phyloP scores from a whole-genome alignment of 2,797 vertebrate genomes.

The Molossus molossus region DNA sequence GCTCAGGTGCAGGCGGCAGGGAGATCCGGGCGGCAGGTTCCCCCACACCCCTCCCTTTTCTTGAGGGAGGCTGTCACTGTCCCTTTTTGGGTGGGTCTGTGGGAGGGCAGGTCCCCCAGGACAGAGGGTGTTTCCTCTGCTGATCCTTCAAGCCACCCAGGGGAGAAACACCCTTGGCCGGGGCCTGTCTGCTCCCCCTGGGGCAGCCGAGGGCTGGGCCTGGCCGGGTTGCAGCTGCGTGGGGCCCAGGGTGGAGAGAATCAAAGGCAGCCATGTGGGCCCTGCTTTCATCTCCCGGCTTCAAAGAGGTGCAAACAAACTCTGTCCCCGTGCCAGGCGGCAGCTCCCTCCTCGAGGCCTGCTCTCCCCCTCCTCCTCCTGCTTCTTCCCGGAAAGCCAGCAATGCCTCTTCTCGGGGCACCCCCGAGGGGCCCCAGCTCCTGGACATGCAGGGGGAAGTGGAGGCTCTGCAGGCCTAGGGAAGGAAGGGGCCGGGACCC shows the following conservation, averaged over 20 bases:
- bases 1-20: fast-evolving
- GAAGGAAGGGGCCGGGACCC: neutral
- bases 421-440: neutral
- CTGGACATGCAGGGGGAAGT: neutral
- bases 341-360: slow-evolving; percentile 86
- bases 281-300: slow-evolving; percentile 95
- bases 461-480: neutral
- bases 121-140: neutral
- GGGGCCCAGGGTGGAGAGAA: slow-evolving; percentile 96
- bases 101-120: neutral
- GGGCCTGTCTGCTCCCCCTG: slow-evolving; percentile 49
- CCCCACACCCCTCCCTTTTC: neutral
- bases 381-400: slow-evolving; percentile 68
- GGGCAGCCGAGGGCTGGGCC: slow-evolving; percentile 86
- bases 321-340: slow-evolving; percentile 89
- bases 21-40: fast-evolving
- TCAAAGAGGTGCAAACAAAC: slow-evolving; percentile 97
- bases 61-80: neutral
- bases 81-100: neutral
- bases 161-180: slow-evolving; percentile 85
- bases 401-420: neutral
- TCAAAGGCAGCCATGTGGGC: slow-evolving; percentile 94
- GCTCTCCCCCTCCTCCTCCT: slow-evolving; percentile 80
- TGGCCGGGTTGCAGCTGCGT: slow-evolving; percentile 89
- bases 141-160: neutral